Evolutionary conservation across 2,888 invertebrate species (phyloP).

Genomic region (Actias luna): DNA sequence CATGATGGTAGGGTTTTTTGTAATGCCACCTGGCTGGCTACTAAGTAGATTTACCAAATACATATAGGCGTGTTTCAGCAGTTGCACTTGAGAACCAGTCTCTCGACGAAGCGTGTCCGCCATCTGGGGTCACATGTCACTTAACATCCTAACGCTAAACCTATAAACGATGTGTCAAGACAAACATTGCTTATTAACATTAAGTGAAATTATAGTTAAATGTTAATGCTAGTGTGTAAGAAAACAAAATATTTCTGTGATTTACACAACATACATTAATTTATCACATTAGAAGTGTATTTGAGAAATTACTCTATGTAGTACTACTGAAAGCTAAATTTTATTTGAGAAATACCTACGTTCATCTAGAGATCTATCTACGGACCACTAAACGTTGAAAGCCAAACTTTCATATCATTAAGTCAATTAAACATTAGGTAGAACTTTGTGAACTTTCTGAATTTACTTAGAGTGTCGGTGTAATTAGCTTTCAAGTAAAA

Average conservation of each 20-base stretch:
- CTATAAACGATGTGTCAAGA: too few species aligned
- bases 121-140: too few species aligned
- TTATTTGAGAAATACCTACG: constrained; percentile 42
- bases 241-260: not conserved
- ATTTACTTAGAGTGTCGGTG: not conserved
- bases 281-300: not conserved
- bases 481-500: not conserved
- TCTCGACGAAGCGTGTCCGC: too few species aligned
- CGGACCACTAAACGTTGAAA: constrained; percentile 54
- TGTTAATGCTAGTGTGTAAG: too few species aligned
- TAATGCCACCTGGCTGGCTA: too few species aligned
- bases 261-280: not conserved
- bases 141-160: too few species aligned
- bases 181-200: too few species aligned
- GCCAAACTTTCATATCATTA: constrained; percentile 48
- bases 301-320: constrained; percentile 34
- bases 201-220: too few species aligned
- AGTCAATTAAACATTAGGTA: constrained; percentile 52
- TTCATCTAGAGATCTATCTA: constrained; percentile 51
- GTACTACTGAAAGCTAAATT: constrained; percentile 37
- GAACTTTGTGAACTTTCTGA: constrained; percentile 41
- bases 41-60: too few species aligned
- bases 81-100: too few species aligned
- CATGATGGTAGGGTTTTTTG: too few species aligned
- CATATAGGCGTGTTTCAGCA: too few species aligned